Base-by-base conservation (phyloP, 2,888 invertebrate species). In the Cataglyphis altisquamis region DNA sequence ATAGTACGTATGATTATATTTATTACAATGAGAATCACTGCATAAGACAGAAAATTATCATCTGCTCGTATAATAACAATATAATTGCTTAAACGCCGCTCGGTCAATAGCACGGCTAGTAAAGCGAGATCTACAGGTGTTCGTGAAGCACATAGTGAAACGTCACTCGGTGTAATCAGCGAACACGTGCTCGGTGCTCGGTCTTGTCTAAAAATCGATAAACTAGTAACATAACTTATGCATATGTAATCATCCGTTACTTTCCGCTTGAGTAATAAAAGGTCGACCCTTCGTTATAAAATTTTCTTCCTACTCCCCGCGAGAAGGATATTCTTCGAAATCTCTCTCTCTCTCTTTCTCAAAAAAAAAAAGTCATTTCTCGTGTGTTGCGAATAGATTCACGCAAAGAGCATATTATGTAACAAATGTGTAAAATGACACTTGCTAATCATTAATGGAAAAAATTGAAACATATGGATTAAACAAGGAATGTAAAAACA, bases 121-220 rank as follows among this genome's bases (percentile, higher is more conserved):
- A 45, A 57, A 41, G 36, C 62, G 45, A 21, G 66, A 77, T 83
- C 74, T 82, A 84, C 74, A 84, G 66, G 62, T 81, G 52, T 72
- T 84, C 48, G n/a, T 48, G 45, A 60, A 66, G 57, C 52, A 36
- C 64, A 57, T 39, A 36, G 18, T 6, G 36, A 45, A 32, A 12
- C 48, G 18, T 81, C 39, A 72, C 36, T 9, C 63, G 29, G 32
- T 57, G 32, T 39, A 82, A 81, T 64, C 60, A 72, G 12, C 3
- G 60, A 4, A 82, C 64, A 72, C 60, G 25, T 25, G 25, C 25
- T 25, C 25, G 25, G 29, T 70, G 36, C 32, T 66, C 29, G 25
- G 48, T 70, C 67, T 84, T 84, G 86, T 84, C 85, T 70, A 88
- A 86, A 88, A 88, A 88, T 88, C 88, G 84, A 88, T 88, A 81